Evolutionary conservation across 2,797 vertebrate genomes (phyloP), one percentile per base, ranked within the genome.

Genomic region (Fringilla coelebs): DNA sequence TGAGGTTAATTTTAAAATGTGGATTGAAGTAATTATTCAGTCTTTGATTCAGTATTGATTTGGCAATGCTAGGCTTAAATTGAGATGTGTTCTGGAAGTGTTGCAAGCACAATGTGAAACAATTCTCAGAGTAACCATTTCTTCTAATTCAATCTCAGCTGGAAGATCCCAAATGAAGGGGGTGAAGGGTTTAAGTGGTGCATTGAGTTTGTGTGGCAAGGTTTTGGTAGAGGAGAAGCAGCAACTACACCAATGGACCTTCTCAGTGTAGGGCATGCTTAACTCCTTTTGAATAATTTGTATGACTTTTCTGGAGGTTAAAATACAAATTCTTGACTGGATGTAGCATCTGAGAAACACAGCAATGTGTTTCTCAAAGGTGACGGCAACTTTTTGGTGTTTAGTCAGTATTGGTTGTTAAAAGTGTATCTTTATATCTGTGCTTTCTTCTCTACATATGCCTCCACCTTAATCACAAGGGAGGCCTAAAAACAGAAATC

Each of bases 111-210:
- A 38, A 17, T 1, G 1, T 55, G 58, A 90, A 78, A 19, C 24
- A 89, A 93, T 90, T 74, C 46, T 94, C 79, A 19, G 43, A 72
- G 48, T 71, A 83, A 76, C 38, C 14, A 93, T 86, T 94, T n/a
- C 26, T n/a, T 31, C 52, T 91, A 49, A 76, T 70, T 90, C 58
- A 76, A 1, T 89, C 45, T 88, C 68, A 61, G 5, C 3, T n/a
- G 62, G 55, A 78, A 54, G 29, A 36, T 65, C 19, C 9, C 17
- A 58, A 31, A 51, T 45, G 26, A 85, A 55, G 8, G 13, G 4
- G 17, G 20, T 43, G 24, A 70, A 60, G 67, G 3, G 32, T 52
- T 79, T 46, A 57, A 25, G 34, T 48, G 17, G 11, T 43, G 17
- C 24, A 22, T 6, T 51, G 20, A 14, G 13, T 57, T 76, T 76